Percentiles rank a stretch among this genome's conserved stretches.
phyloP scores from a whole-genome alignment of 2,113 vertebrate species.

The Trichomycterus rosablanca region DNA sequence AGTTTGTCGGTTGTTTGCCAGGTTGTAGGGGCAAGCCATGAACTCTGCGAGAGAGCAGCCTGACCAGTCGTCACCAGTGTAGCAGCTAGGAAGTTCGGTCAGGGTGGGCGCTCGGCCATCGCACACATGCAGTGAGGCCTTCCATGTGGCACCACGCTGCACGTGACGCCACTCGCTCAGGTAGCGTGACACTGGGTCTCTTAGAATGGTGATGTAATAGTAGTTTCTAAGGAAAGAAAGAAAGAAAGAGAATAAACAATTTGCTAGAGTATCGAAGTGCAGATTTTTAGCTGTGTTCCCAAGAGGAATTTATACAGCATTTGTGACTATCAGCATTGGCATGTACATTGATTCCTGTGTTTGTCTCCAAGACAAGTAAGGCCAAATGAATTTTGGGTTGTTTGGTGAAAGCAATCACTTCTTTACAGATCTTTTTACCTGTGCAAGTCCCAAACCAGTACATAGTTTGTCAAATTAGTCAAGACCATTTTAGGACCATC shows the following conservation, averaged over 20 bases:
- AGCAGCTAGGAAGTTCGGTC: conserved; percentile 91
- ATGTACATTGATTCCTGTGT: too few relatives aligned
- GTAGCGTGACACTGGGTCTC: conserved; percentile 92
- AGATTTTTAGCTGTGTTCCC: not conserved
- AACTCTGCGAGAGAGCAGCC: conserved; percentile 90
- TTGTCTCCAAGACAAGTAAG: too few relatives aligned
- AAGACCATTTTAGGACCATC: too few relatives aligned
- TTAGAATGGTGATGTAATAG: conserved; percentile 95
- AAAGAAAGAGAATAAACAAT: not conserved
- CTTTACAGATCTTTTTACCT: too few relatives aligned
- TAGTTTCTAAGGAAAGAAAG: conserved; percentile 75
- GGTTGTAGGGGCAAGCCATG: conserved; percentile 93
- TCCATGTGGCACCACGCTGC: conserved; percentile 93
- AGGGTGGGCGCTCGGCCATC: conserved; percentile 86
- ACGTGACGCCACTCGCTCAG: conserved; percentile 96
- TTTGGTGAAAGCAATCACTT: too few relatives aligned
- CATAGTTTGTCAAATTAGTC: too few relatives aligned
- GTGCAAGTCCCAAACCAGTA: too few relatives aligned
- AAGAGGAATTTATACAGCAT: not conserved
- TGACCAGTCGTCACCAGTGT: conserved; percentile 91
- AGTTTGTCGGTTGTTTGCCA: conserved; percentile 94
- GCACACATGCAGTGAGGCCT: conserved; percentile 89
- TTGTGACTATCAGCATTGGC: too few relatives aligned
- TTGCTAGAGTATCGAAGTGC: too few relatives aligned
- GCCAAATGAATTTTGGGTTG: too few relatives aligned